These are phyloP conservation scores for Hofmannophila pseudospretella DNA, from an alignment of 2,888 invertebrate species.

Conservation along the genomic window DNA sequence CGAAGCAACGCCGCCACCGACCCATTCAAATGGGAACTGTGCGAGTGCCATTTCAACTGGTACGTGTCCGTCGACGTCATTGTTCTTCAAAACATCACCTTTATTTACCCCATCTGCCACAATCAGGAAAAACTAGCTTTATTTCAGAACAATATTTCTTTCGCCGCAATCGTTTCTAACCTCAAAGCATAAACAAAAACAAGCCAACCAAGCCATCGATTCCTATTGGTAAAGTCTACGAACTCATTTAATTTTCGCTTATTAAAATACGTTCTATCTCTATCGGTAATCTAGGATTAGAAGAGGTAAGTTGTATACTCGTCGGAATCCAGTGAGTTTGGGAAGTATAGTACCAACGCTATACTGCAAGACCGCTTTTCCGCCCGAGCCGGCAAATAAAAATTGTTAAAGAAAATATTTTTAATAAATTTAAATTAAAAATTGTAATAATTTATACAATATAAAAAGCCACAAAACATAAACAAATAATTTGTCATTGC, in stretches of 20 bases:
- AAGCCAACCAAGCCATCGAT: background rate
- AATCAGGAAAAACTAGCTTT: too few species aligned
- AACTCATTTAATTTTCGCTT: background rate
- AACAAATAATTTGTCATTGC: too few species aligned
- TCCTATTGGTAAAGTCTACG: background rate
- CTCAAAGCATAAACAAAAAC: constrained; percentile 1
- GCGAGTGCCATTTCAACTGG: constrained; percentile 93
- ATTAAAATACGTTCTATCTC: background rate
- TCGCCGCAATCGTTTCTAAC: too few species aligned
- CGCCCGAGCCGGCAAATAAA: too few species aligned
- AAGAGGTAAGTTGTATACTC: background rate
- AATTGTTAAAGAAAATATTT: background rate
- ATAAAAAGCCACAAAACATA: too few species aligned
- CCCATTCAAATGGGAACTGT: constrained; percentile 88
- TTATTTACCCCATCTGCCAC: constrained; percentile 23
- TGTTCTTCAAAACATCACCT: too few species aligned
- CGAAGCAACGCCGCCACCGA: constrained; percentile 87
- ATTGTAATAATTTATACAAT: too few species aligned
- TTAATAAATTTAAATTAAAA: background rate
- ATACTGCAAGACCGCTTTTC: too few species aligned
- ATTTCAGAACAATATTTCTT: too few species aligned
- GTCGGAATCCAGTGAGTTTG: background rate
- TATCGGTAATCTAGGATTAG: background rate
- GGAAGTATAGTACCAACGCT: constrained; percentile 1
- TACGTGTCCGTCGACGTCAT: constrained; percentile 85